These are phyloP conservation scores for Tenthredo amoena DNA, from an alignment of 2,888 invertebrate species.

Conservation along the genomic window DNA sequence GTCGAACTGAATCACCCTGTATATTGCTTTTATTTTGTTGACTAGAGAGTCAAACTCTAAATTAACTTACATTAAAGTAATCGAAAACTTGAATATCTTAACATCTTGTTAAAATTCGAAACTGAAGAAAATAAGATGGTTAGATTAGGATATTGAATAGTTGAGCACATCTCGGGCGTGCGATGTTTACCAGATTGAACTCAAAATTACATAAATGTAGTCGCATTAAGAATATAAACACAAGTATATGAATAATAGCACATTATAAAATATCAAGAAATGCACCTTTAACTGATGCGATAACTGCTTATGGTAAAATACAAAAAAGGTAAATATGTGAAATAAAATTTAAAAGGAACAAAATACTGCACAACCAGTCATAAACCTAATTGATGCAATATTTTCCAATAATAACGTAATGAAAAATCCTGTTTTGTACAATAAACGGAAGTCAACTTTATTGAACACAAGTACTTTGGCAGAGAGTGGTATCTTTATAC, in stretches of 20 bases:
- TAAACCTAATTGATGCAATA: conserved; percentile 23
- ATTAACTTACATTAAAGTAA: too few relatives aligned
- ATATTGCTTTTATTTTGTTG: background rate
- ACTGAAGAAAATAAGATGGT: too few relatives aligned
- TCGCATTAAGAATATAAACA: too few relatives aligned
- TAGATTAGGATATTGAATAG: too few relatives aligned
- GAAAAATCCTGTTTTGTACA: conserved; percentile 1
- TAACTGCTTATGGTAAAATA: conserved; percentile 14
- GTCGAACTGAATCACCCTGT: too few relatives aligned
- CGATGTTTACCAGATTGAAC: too few relatives aligned
- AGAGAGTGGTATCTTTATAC: background rate
- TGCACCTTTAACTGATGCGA: background rate
- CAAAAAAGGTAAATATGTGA: background rate
- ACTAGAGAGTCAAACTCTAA: background rate
- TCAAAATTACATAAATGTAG: too few relatives aligned
- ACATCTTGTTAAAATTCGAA: too few relatives aligned
- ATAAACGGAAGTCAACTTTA: background rate
- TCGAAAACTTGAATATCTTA: too few relatives aligned
- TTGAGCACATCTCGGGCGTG: too few relatives aligned
- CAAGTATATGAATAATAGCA: too few relatives aligned
- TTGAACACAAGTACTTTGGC: background rate
- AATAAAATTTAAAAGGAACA: background rate
- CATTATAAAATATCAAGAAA: background rate
- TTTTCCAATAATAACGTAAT: background rate
- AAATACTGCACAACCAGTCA: background rate